Conservation (phyloP, 2,797 vertebrate genomes). For the Artibeus jamaicensis region DNA sequence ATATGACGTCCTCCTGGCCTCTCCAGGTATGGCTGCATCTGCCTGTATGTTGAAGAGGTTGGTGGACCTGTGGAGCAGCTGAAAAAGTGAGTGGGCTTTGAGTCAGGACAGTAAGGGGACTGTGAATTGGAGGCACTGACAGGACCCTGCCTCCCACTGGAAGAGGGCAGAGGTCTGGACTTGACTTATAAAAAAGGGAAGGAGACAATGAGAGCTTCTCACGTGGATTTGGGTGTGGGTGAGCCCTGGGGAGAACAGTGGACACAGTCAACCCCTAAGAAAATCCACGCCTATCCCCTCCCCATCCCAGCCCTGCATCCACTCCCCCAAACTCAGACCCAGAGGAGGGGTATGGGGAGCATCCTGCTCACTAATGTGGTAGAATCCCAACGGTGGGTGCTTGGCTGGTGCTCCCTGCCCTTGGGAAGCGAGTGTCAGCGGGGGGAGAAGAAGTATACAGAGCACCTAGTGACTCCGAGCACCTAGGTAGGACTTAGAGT, state of each 20-base stretch:
- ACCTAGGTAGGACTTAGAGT: neutral
- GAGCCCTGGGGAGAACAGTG: neutral
- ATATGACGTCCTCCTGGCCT: neutral
- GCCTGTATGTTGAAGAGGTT: neutral
- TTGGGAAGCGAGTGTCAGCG: neutral
- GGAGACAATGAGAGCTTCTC: neutral
- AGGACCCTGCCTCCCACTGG: too few species aligned
- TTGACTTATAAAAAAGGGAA: neutral
- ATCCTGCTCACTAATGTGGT: too few species aligned
- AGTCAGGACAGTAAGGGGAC: neutral
- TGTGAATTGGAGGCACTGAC: too few species aligned
- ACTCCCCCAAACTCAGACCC: neutral
- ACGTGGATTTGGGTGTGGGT: neutral
- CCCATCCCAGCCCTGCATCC: neutral
- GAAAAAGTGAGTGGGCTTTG: neutral
- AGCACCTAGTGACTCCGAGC: neutral
- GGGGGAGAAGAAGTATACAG: neutral
- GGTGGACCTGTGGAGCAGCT: constrained; percentile 75
- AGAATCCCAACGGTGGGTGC: too few species aligned
- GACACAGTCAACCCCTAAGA: neutral
- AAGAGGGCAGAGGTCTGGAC: too few species aligned
- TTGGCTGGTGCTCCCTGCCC: neutral
- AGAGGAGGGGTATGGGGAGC: neutral
- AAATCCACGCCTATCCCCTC: neutral
- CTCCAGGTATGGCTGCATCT: neutral